phyloP scores from a whole-genome alignment of 2,113 vertebrate species.

The Colistium nudipinnis region DNA sequence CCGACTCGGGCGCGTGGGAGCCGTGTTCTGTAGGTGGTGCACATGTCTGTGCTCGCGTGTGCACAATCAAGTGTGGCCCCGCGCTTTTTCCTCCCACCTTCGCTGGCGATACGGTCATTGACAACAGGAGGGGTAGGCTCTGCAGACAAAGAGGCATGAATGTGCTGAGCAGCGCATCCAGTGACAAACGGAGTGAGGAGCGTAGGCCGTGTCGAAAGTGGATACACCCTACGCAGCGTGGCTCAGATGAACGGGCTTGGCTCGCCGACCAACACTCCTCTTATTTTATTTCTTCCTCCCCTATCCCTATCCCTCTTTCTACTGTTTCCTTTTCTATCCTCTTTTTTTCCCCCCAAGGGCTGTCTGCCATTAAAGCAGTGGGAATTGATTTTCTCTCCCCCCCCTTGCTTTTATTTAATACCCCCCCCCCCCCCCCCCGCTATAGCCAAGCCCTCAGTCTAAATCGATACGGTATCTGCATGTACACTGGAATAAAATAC shows the following conservation, averaged over 20 bases:
- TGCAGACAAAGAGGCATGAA: conserved; percentile 73
- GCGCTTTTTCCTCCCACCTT: conserved; percentile 43
- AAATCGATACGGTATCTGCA: conserved; percentile 69
- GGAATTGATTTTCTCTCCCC: conserved; percentile 58
- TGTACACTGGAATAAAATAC: conserved; percentile 71
- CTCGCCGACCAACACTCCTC: conserved; percentile 39
- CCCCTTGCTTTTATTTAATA: conserved; percentile 74
- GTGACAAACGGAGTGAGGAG: conserved; percentile 46
- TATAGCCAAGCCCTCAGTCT: conserved; percentile 56
- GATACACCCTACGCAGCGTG: conserved; percentile 34
- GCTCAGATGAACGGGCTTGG: conserved; percentile 40
- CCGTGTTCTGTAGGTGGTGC: conserved; percentile 9
- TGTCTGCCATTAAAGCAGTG: conserved; percentile 61
- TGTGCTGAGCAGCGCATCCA: conserved; percentile 72
- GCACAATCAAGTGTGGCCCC: conserved; percentile 23
- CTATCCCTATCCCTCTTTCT: neutral
- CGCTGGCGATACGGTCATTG: conserved; percentile 60
- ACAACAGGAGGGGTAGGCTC: conserved; percentile 65
- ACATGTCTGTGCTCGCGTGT: conserved; percentile 4
- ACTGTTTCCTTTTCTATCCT: conserved; percentile 26
- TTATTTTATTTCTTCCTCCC: conserved; percentile 11
- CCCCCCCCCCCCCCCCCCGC: conserved; percentile 47
- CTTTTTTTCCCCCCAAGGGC: conserved; percentile 25
- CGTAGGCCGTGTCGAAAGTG: conserved; percentile 46
- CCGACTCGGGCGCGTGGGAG: neutral